Evolutionary conservation across 1,140 invertebrate genomes (phyloP).

Genomic region (Papilio polytes): DNA sequence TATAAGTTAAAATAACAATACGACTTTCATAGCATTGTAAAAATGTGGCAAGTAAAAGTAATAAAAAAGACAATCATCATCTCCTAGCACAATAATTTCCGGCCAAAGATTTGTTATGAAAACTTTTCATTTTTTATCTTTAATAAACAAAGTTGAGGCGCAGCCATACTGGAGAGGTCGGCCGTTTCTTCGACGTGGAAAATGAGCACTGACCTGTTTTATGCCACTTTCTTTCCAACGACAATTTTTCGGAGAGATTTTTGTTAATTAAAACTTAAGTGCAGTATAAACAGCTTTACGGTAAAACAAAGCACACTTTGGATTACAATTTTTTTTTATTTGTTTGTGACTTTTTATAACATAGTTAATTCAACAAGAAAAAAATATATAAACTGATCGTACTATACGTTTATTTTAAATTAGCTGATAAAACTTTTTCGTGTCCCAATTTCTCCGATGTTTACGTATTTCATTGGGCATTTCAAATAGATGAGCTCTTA

Average conservation of each 20-base stretch:
- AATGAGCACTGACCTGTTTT: conserved; percentile 34
- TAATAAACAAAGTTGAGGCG: conserved; percentile 30
- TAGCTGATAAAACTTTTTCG: too few relatives aligned
- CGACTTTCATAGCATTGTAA: neutral
- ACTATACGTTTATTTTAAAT: too few relatives aligned
- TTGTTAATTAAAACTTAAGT: conserved; percentile 33
- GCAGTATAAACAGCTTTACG: conserved; percentile 5
- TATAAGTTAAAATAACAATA: neutral
- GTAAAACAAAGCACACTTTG: neutral
- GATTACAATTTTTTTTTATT: neutral
- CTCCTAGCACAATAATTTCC: conserved; percentile 18
- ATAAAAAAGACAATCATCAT: conserved; percentile 32
- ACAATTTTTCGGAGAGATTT: conserved; percentile 18
- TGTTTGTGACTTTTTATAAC: neutral
- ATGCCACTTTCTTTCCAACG: conserved; percentile 22
- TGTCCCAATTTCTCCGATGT: too few relatives aligned
- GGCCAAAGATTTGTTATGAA: conserved; percentile 36
- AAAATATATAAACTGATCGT: too few relatives aligned
- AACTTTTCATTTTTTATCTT: conserved; percentile 37
- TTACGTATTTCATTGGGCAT: too few relatives aligned
- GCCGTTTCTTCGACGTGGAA: conserved; percentile 19
- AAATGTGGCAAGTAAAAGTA: neutral
- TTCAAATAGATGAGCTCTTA: too few relatives aligned
- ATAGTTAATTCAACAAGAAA: neutral
- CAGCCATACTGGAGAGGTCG: conserved; percentile 15